Evolutionary conservation across 2,888 invertebrate species (phyloP), one percentile per base, ranked within the genome.

Genomic region (Rhagonycha fulva): DNA sequence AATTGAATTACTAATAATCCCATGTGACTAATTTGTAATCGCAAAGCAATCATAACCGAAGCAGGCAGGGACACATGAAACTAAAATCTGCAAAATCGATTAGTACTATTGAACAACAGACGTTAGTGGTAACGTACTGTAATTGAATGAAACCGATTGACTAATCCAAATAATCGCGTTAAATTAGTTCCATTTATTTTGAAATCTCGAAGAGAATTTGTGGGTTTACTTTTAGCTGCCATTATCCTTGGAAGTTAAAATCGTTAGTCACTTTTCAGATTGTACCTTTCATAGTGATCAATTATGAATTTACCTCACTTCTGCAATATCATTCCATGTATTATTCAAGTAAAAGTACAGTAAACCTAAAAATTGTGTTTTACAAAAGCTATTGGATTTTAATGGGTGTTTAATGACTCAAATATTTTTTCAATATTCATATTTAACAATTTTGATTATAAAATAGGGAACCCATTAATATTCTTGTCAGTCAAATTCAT

Each of bases 131-230:
- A 68, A 72, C 63, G 62, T 69, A 69, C 70, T 62, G 74, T 74
- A 74, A 74, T 74, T 63, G 70, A 72, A 72, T 67, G 67, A 74
- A 76, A 71, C 70, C 73, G 71, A 76, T 76, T 76, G 70, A 76
- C 70, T 76, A 76, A 76, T 76, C 74, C 74, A 71, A 62, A 68
- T 76, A 74, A 76, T 76, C 73, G 62, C 60, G 66, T 74, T 71
- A 71, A 76, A 76, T 76, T 76, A 76, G 73, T 71, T 61, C 71
- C 70, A 74, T 74, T 74, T 74, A 74, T 73, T 73, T 60, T 23
- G 70, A 66, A 73, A 61, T 76, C 70, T 76, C 62, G 30, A 62
- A 47, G 72, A 76, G 72, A 70, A 76, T 73, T 72, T 70, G 70
- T 68, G 73, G 71, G 68, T 71, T 74, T 74, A 74, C 73, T 71